phyloP scores from a whole-genome alignment of 1,140 invertebrate species.

The Drosophila ohnishii region DNA sequence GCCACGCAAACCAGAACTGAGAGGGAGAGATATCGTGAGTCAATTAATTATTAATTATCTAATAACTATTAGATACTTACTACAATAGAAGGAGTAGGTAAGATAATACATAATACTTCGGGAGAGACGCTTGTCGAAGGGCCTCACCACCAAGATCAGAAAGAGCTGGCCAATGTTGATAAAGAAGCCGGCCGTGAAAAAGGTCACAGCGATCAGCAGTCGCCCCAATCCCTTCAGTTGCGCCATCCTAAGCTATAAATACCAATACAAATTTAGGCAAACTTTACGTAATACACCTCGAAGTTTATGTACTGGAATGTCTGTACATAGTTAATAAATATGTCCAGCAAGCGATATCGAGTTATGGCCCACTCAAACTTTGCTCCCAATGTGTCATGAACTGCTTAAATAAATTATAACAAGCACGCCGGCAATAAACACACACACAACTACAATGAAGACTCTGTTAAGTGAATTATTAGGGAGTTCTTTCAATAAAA shows the following conservation, averaged over 20 bases:
- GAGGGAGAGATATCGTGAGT: neutral
- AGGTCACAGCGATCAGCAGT: constrained; percentile 93
- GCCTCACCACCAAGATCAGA: constrained; percentile 89
- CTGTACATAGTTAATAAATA: constrained; percentile 41
- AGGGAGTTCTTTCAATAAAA: too few species aligned
- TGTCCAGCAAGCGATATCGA: constrained; percentile 46
- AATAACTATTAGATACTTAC: constrained; percentile 87
- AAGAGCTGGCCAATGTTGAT: constrained; percentile 92
- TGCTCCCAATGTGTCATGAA: constrained; percentile 29
- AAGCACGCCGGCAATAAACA: constrained; percentile 12
- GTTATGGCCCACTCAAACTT: constrained; percentile 53
- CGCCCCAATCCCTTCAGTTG: constrained; percentile 84
- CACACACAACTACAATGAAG: constrained; percentile 5
- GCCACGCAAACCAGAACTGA: constrained; percentile 94
- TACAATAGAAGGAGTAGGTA: constrained; percentile 93
- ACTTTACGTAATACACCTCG: constrained; percentile 40
- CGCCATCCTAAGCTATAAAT: constrained; percentile 52
- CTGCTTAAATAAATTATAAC: constrained; percentile 32
- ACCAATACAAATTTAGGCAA: constrained; percentile 17
- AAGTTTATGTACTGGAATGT: constrained; percentile 13
- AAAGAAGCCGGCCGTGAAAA: constrained; percentile 93
- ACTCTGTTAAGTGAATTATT: neutral
- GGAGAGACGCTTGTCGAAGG: constrained; percentile 89
- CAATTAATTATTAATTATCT: neutral
- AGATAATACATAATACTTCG: constrained; percentile 96